A percentile compares a stretch with the other conserved stretches of the same genome.
These are phyloP conservation scores for Heliconius sara DNA, from an alignment of 2,888 invertebrate species.

Conservation along the genomic window DNA sequence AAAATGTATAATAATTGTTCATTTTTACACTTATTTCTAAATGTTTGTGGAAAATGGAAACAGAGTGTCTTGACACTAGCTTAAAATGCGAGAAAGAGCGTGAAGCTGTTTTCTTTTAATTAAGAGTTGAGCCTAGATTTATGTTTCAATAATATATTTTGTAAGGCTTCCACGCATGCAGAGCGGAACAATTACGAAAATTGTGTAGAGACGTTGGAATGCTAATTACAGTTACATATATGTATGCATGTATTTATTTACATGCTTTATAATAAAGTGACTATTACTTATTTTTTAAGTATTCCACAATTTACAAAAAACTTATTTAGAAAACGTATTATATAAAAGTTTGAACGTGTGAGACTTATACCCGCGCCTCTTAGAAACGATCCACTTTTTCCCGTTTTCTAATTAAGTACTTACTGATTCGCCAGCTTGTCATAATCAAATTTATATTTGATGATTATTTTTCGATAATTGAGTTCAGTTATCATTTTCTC, in stretches of 20 bases:
- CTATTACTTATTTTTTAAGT: too few species aligned
- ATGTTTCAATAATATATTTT: conserved; percentile 21
- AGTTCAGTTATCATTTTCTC: too few species aligned
- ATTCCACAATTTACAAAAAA: too few species aligned
- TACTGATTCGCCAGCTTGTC: not conserved
- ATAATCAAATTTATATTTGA: not conserved
- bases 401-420: too few species aligned
- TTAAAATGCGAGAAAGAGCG: not conserved
- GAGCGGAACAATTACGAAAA: conserved; percentile 34
- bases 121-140: not conserved
- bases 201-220: conserved; percentile 14
- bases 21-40: too few species aligned
- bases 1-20: too few species aligned
- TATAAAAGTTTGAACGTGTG: too few species aligned
- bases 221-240: not conserved
- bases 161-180: conserved; percentile 28
- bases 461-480: too few species aligned
- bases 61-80: not conserved
- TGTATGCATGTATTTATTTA: not conserved
- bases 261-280: not conserved
- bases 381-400: too few species aligned
- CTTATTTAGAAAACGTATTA: too few species aligned
- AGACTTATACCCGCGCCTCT: too few species aligned
- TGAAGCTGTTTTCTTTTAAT: not conserved
- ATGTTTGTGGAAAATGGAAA: not conserved